Evolutionary conservation across 2,797 vertebrate species (phyloP), one percentile per base, ranked within the genome.

Genomic region (Oophaga sylvatica): DNA sequence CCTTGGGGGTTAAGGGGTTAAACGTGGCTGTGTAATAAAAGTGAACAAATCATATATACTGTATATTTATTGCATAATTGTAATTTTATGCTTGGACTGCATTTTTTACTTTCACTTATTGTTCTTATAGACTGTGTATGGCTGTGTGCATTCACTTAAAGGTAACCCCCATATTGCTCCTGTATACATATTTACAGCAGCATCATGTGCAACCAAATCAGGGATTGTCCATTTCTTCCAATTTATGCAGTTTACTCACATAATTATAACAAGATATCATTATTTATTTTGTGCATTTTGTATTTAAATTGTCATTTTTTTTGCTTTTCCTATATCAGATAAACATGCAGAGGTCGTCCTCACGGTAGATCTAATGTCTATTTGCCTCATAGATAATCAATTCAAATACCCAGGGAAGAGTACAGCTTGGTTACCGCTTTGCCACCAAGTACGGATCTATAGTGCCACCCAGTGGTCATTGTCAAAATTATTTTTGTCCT

Each of bases 401-500:
- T 35, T n/a, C n/a, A 20, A 26, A 8, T 65, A 29, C 26, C n/a
- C 77, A 63, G 31, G 8, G 20, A 80, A 80, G 19, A 13, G 15
- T 17, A 16, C 20, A 41, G 4, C 48, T 70, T 60, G 13, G 48
- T 41, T 5, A 9, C 53, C 10, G 26, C 35, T 26, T 41, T 53
- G 1, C 57, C 20, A 10, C 41, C 19, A 85, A 13, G 15, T 29
- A 62, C 35, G 62, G 70, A 62, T 81, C 87, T 89, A 62, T 85
- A 89, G 48, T 65, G 70, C 83, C 87, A 85, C 53, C 87, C 57
- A 60, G 87, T 89, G 87, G 71, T 0, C 68, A 62, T 10, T 73
- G 11, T 78, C n/a, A 57, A 63, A 57, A 57, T 13, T 75, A 53
- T 70, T 45, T 7, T 19, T 31, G 26, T 79, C 4, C 19, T 60